phyloP scores from a whole-genome alignment of 1,140 invertebrate species.

The Platyscapa corneri region DNA sequence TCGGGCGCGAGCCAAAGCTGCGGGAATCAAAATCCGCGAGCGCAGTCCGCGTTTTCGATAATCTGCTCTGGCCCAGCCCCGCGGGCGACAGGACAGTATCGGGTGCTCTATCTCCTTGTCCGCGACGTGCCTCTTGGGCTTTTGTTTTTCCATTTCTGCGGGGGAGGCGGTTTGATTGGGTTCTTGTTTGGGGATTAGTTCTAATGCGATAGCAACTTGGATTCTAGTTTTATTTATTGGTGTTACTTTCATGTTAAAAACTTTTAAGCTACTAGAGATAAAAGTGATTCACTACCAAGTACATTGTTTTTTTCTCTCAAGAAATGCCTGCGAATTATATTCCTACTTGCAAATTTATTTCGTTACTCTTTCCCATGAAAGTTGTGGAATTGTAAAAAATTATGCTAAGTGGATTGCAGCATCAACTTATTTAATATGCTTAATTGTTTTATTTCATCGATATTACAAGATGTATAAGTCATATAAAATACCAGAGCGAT shows the following conservation, averaged over 20 bases:
- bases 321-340: too few relatives aligned
- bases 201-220: not conserved
- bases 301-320: not conserved
- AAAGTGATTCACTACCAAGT: not conserved
- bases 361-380: too few relatives aligned
- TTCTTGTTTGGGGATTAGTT: not conserved
- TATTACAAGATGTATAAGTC: too few relatives aligned
- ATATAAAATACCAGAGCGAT: too few relatives aligned
- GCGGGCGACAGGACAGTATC: not conserved
- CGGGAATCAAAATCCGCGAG: constrained; percentile 30
- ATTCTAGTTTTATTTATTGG: not conserved
- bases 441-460: too few relatives aligned
- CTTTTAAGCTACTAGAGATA: not conserved
- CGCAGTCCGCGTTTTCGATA: constrained; percentile 26
- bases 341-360: too few relatives aligned
- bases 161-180: not conserved
- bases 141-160: not conserved
- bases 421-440: too few relatives aligned
- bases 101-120: not conserved
- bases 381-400: too few relatives aligned
- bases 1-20: not conserved
- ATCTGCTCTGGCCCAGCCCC: not conserved
- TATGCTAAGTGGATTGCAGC: too few relatives aligned
- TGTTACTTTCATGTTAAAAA: not conserved
- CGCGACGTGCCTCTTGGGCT: not conserved